Evolutionary conservation across 2,888 invertebrate genomes (phyloP), one percentile per base, ranked within the genome.

Genomic region (Phaonia tiefii): DNA sequence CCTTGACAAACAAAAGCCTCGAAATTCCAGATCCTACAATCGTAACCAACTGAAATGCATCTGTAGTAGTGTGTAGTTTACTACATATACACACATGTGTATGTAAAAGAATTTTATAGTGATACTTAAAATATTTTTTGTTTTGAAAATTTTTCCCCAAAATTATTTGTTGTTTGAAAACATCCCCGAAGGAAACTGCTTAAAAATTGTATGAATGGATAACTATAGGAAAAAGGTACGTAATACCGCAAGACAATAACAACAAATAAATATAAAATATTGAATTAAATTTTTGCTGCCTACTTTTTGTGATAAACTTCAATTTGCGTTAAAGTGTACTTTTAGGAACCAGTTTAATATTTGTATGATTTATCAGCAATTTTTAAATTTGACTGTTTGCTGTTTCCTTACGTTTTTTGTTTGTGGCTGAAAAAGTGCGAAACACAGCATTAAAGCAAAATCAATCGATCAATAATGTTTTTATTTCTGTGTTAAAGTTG

Each of bases 181-280:
- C 56, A 54, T 49, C 69, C 49, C 54, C 63, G 66, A 70, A 72
- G 69, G 74, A 69, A 80, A 80, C 51, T 63, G 70, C 67, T 69
- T 20, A 70, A 83, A 79, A 54, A 72, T n/a, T 86, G 79, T 86
- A 86, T 86, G 85, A 87, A 89, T 89, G 89, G 89, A 89, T 85
- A 89, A 89, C 88, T 89, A 89, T 84, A 88, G 89, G 81, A 90
- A 89, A 82, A 89, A 89, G 90, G 89, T 89, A 83, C 84, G 89
- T 85, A 46, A 26, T 20, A 75, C 20, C 8, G 3, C 22, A 17
- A 31, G 31, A 8, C 8, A 31, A 31, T 31, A 31, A 31, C 26
- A 66, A 37, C 37, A 10, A 37, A 37, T 10, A 37, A 37, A 5
- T 37, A 5, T 37, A 7, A 37, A 37, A 37, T 37, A 37, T 10